Evolutionary conservation across 2,797 vertebrate genomes (phyloP), one percentile per base, ranked within the genome.

Genomic region (Myotis myotis): DNA sequence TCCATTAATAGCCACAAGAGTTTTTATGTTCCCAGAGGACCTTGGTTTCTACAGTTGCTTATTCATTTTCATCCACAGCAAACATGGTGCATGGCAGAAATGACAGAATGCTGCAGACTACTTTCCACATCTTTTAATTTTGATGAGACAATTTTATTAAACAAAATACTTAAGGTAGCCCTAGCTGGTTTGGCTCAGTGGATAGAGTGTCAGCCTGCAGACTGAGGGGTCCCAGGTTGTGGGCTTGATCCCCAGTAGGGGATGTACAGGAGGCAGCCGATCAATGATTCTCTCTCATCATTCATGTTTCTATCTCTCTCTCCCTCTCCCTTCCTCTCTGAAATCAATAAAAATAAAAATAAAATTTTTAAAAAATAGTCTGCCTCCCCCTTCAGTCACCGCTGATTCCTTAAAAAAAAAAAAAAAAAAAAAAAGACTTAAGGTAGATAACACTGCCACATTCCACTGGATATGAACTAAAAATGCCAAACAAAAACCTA

Each of bases 1-100:
- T 81, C 93, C 96, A 97, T 96, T 96, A 97, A 97, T 90, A 97
- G 93, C 92, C 95, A 94, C 81, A 64, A 53, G 91, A 96, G 92
- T 86, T 87, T 95, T 89, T 90, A 93, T 55, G 85, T 30, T 95
- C 96, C 93, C 96, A 87, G 41, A 95, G 91, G 95, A 95, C 70
- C 53, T 23, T 94, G 88, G 89, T 89, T 96, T 94, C 90, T 84
- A 97, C 86, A 81, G 70, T 49, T 80, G 78, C 83, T 91, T 93
- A 76, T 88, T 96, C 92, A 89, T 86, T 91, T 96, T 88, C 89
- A 94, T 60, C 57, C 55, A 84, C 10, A 91, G 87, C 86, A 82
- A 44, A 91, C 95, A 66, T 3, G 20, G 71, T 64, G 3, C 57
- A 89, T 9, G 49, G 64, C 66, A 83, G 76, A 70, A 28, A 95